Evolutionary conservation across 2,888 invertebrate genomes (phyloP).

Genomic region (Lumbricus terrestris): DNA sequence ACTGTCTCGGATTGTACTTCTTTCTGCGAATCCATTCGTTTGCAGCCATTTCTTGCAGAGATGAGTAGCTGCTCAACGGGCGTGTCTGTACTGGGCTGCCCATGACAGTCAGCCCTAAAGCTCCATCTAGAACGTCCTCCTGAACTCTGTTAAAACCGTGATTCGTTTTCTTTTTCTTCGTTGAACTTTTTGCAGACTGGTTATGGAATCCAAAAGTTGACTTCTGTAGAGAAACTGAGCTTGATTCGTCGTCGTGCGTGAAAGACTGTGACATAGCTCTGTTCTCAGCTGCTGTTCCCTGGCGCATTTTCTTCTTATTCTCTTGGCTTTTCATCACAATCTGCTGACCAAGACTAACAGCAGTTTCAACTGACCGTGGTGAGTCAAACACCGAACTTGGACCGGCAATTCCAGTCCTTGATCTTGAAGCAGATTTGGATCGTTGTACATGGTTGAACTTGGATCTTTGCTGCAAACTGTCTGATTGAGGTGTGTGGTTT

Average conservation of each 20-base stretch:
- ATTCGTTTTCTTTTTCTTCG: conserved; percentile 3
- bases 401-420: not conserved
- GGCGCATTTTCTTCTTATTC: not conserved
- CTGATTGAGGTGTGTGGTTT: not conserved
- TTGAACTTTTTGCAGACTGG: not conserved
- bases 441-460: not conserved
- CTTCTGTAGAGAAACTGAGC: not conserved
- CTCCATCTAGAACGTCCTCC: not conserved
- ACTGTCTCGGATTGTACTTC: conserved; percentile 14
- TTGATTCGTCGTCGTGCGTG: not conserved
- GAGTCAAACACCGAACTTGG: not conserved
- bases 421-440: not conserved
- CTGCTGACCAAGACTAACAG: not conserved
- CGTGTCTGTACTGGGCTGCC: not conserved
- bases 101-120: not conserved
- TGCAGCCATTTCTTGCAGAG: not conserved
- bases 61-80: not conserved
- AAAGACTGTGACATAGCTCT: not conserved
- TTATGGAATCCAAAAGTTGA: not conserved
- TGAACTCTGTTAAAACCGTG: not conserved
- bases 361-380: not conserved
- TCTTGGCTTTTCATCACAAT: conserved; percentile 12
- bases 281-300: not conserved
- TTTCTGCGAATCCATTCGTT: conserved; percentile 10
- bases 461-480: not conserved